Conservation (phyloP, 2,797 vertebrate species). For the Rhabdomys pumilio region DNA sequence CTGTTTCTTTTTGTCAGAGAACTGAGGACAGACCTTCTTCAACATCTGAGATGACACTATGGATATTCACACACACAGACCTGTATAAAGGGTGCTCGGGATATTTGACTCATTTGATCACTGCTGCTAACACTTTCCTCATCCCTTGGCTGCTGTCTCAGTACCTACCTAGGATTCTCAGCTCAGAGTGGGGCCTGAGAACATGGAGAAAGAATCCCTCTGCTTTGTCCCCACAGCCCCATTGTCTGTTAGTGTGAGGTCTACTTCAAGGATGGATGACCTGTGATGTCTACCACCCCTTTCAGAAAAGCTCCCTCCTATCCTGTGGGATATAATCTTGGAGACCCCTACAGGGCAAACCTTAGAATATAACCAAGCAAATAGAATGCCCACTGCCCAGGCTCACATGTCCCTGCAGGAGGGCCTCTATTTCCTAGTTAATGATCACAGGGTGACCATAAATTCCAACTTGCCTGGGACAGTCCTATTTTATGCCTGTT, state of each 20-base stretch:
- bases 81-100: neutral
- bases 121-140: neutral
- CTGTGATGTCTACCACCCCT: neutral
- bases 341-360: slow-evolving; percentile 46
- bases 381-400: neutral
- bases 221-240: neutral
- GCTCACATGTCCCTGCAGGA: neutral
- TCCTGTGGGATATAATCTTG: neutral
- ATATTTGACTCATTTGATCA: neutral
- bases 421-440: slow-evolving; percentile 45
- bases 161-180: neutral
- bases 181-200: neutral
- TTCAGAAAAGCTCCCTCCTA: neutral
- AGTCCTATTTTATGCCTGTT: slow-evolving; percentile 78
- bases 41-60: neutral
- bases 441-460: slow-evolving; percentile 65
- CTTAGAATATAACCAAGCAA: neutral
- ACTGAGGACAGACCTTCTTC: neutral
- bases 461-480: slow-evolving; percentile 65
- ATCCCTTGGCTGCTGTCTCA: neutral
- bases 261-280: neutral
- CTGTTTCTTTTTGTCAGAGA: no score
- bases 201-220: neutral
- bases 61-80: neutral
- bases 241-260: neutral